Evolutionary conservation across 2,888 invertebrate species (phyloP), one percentile per base, ranked within the genome.

Genomic region (Melieria crassipennis): DNA sequence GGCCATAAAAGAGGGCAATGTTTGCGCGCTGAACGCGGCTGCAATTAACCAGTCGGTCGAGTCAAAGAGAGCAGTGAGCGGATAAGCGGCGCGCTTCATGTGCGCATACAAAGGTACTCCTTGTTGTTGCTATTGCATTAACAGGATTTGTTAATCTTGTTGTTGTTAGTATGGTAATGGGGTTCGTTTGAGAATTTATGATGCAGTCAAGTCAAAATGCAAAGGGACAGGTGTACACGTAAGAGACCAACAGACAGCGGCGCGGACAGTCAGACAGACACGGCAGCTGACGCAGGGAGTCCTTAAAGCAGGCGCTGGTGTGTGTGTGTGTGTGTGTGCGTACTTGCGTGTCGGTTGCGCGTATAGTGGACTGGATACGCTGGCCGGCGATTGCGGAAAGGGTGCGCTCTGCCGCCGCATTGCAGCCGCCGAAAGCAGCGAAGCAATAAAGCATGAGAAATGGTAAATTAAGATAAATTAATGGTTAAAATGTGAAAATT

Each of bases 401-500:
- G 10, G 60, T 43, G 48, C 5, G 48, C 10, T 7, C 16, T 43
- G 50, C 42, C 16, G 60, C 46, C 7, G n/a, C 5, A 50, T 30
- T 30, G 30, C 30, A 30, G 43, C 55, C 5, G 30, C 30, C 67
- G n/a, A 52, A 52, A 52, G 52, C n/a, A 52, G 5, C n/a, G 11
- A 7, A 9, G 52, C 63, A 69, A 69, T 48, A 46, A 69, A 69
- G 55, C 62, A 63, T 63, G 63, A 63, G 63, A 63, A 69, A 69
- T 62, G 13, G 55, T 56, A 69, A 69, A 69, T 69, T 69, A 69
- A 69, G 69, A 69, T 69, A 69, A 69, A 69, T 69, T 69, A 69
- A 69, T 69, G 69, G 69, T 63, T 69, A 63, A 69, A 69, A 63
- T 69, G 69, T 56, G 62, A 63, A 69, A 69, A 69, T 69, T 69